Evolutionary conservation across 2,113 vertebrate species (phyloP).

Genomic region (Arvicanthis niloticus): DNA sequence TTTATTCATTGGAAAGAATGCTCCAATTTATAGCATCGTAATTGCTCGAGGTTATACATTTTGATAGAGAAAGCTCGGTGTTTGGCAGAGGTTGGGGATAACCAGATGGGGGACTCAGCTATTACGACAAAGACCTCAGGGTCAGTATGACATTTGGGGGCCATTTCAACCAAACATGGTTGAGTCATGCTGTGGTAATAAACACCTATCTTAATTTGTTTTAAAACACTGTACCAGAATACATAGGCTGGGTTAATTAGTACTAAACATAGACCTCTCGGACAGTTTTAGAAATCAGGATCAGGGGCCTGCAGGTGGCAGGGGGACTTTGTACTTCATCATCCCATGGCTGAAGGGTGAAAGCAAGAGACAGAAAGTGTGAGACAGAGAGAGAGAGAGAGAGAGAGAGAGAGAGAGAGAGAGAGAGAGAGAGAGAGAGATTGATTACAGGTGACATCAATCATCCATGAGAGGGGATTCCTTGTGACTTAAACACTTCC

Average conservation of each 20-base stretch:
- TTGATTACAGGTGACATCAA: neutral
- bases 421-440: neutral
- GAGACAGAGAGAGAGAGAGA: neutral
- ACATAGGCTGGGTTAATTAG: neutral
- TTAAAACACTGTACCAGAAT: neutral
- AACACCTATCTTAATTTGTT: neutral
- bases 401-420: no score
- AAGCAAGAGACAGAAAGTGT: neutral
- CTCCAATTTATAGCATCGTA: constrained; percentile 70
- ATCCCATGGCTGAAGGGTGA: neutral
- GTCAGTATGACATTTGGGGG: neutral
- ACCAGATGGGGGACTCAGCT: neutral
- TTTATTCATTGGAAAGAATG: constrained; percentile 70
- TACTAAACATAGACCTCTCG: neutral
- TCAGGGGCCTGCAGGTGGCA: neutral
- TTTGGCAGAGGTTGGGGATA: neutral
- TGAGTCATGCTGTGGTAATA: neutral
- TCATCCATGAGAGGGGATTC: neutral
- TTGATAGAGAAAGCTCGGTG: constrained; percentile 31
- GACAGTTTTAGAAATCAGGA: neutral
- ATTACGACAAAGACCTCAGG: neutral
- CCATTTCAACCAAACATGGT: neutral
- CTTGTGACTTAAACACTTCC: neutral
- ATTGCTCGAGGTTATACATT: constrained; percentile 71
- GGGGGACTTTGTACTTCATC: neutral